phyloP scores from a whole-genome alignment of 2,797 vertebrate species.

The Sternotherus odoratus region DNA sequence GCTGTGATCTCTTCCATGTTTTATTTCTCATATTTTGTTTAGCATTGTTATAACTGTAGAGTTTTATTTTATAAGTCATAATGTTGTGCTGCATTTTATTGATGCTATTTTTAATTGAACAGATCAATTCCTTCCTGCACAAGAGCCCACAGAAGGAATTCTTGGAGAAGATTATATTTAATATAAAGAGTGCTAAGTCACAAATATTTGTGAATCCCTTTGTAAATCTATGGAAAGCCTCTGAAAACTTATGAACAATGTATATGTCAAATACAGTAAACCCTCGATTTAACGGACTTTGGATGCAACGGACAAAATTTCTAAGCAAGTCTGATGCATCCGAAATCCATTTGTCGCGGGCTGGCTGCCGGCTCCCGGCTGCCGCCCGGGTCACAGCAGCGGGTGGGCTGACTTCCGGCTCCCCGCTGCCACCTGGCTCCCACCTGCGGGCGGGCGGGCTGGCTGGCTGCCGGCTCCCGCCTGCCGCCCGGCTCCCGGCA shows the following conservation, averaged over 20 bases:
- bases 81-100: background rate
- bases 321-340: too few relatives aligned
- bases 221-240: background rate
- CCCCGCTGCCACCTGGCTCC: too few relatives aligned
- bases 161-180: background rate
- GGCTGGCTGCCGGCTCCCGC: too few relatives aligned
- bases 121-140: slow-evolving; percentile 23
- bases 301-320: too few relatives aligned
- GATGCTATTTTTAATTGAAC: slow-evolving; percentile 10
- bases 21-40: background rate
- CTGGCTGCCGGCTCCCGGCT: too few relatives aligned
- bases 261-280: background rate
- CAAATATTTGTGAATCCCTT: background rate
- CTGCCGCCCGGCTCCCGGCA: too few relatives aligned
- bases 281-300: too few relatives aligned
- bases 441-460: too few relatives aligned
- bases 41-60: background rate
- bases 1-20: background rate
- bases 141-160: background rate
- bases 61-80: background rate
- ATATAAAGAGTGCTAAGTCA: background rate
- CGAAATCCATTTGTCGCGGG: too few relatives aligned
- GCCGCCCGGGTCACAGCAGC: too few relatives aligned
- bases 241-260: background rate
- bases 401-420: too few relatives aligned